Evolutionary conservation across 2,113 vertebrate genomes (phyloP), one percentile per base, ranked within the genome.

Genomic region (Petroica traversi): DNA sequence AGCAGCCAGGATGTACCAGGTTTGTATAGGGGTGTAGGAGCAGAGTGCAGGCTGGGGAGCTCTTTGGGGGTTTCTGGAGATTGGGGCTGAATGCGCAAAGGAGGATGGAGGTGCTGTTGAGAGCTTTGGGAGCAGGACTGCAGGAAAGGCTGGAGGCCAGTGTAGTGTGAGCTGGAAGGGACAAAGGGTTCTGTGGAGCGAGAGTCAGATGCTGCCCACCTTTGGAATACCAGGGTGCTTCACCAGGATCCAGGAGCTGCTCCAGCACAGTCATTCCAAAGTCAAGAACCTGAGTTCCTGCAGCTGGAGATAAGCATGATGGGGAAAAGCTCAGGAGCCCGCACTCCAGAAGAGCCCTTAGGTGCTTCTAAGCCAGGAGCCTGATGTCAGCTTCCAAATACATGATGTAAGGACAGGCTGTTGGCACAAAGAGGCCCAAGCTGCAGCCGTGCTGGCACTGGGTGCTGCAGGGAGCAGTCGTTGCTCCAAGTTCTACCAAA

Each of bases 381-480:
- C 22, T 9, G 12, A 14, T 19, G 18, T 38, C 55, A 49, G 2
- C 34, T 58, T 82, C 29, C 81, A 58, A 54, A 58, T 1, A 22
- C 14, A 12, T 2, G 7, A 16, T 0, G 1, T 33, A 40, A 91
- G 22, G 59, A 20, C 0, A 2, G 19, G 18, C 49, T 69, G 28
- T 23, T 3, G 4, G 46, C 55, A 48, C 25, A 40, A 54, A 23
- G 59, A 86, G 38, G 54, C 58, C 54, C 14, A 9, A 31, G 25
- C 1, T 84, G 64, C 49, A 61, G 68, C 68, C 6, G 0, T 48
- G 55, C 36, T 7, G 1, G 22, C n/a, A 9, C 36, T 10, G 9
- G 11, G 41, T 1, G 1, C 38, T 38, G 19, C 68, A 74, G 55
- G 78, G 41, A 74, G 31, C 15, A 20, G 12, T 31, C 2, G 0